Evolutionary conservation across 2,113 vertebrate genomes (phyloP).

Genomic region (Corydoras maculifer): DNA sequence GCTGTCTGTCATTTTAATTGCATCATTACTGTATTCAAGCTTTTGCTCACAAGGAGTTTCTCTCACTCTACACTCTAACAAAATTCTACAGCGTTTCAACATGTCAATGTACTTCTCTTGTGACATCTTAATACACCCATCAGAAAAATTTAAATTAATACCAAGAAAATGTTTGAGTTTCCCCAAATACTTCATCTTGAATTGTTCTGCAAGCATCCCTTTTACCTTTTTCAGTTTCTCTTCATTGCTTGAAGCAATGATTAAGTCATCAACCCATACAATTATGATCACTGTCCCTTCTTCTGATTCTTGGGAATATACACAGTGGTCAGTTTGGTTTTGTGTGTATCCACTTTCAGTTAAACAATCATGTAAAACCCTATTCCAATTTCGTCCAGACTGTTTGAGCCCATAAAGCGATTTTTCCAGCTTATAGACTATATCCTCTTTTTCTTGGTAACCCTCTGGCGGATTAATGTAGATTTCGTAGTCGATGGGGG

Average conservation of each 20-base stretch:
- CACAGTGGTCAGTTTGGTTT: slow-evolving; percentile 27
- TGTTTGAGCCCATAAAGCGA: no score
- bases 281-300: slow-evolving; percentile 25
- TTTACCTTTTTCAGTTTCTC: slow-evolving; percentile 19
- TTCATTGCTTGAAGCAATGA: slow-evolving; percentile 22
- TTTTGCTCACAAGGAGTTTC: slow-evolving; percentile 7
- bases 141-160: background rate
- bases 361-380: slow-evolving; percentile 34
- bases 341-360: slow-evolving; percentile 18
- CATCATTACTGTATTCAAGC: background rate
- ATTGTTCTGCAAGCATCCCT: slow-evolving; percentile 23
- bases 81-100: no score
- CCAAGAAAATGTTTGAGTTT: slow-evolving; percentile 30
- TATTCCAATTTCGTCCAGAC: no score
- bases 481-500: slow-evolving; percentile 17
- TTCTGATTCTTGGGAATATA: slow-evolving; percentile 16
- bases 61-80: slow-evolving; percentile 1
- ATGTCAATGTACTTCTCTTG: no score
- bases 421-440: no score
- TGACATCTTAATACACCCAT: no score
- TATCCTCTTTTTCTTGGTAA: slow-evolving; percentile 11
- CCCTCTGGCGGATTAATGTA: slow-evolving; percentile 12
- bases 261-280: slow-evolving; percentile 37
- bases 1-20: background rate
- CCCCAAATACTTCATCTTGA: slow-evolving; percentile 40